phyloP scores from a whole-genome alignment of 2,797 vertebrate species.

The Eulemur coronatus region DNA sequence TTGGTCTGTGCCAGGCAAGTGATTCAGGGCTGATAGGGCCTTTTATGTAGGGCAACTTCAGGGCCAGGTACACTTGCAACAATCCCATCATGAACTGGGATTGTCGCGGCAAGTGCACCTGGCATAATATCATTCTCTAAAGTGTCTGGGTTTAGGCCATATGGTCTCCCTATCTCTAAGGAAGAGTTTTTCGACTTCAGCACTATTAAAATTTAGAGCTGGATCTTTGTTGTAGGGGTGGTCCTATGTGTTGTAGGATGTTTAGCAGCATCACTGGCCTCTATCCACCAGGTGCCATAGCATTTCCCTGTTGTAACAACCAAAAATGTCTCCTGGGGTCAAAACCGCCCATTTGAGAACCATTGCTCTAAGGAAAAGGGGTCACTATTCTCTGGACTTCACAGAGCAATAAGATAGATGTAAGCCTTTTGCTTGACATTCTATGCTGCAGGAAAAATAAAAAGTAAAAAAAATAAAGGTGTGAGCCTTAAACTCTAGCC shows the following conservation, averaged over 20 bases:
- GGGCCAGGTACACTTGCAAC: background rate
- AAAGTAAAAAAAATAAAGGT: background rate
- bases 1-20: background rate
- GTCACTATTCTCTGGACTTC: background rate
- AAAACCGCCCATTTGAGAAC: background rate
- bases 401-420: background rate
- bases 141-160: background rate
- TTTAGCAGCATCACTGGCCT: background rate
- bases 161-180: background rate
- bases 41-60: background rate
- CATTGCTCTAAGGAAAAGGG: background rate
- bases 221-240: background rate
- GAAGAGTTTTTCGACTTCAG: background rate
- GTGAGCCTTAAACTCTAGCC: background rate
- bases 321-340: background rate
- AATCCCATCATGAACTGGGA: background rate
- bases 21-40: background rate
- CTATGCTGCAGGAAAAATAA: too few species aligned
- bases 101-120: background rate
- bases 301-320: background rate
- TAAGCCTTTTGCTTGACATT: background rate
- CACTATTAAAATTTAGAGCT: background rate
- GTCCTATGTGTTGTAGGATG: fast-evolving
- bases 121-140: background rate
- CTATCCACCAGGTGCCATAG: background rate